Evolutionary conservation across 1,140 invertebrate species (phyloP).

Genomic region (Diprion similis): DNA sequence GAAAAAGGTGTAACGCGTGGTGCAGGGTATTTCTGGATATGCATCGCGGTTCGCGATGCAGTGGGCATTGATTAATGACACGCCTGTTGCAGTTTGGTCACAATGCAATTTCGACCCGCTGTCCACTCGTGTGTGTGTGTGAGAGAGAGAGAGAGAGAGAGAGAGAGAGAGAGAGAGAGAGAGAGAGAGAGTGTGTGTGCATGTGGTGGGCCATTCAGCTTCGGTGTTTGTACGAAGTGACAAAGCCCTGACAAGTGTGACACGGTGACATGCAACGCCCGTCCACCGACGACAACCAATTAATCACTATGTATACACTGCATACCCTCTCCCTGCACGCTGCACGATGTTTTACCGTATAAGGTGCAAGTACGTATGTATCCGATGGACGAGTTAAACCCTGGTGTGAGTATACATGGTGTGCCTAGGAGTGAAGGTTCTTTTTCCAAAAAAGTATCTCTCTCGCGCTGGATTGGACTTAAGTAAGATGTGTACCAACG

Average conservation of each 20-base stretch:
- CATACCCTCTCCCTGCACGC: too few species aligned
- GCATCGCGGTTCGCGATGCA: constrained; percentile 47
- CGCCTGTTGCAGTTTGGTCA: constrained; percentile 62
- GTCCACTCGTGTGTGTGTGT: constrained; percentile 6
- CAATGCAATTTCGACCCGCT: constrained; percentile 55
- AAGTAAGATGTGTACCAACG: too few species aligned
- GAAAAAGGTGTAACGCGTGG: too few species aligned
- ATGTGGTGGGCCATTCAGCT: constrained; percentile 7
- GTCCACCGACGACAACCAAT: constrained; percentile 55
- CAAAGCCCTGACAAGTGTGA: constrained; percentile 62
- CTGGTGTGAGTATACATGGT: too few species aligned
- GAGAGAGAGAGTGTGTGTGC: constrained; percentile 16
- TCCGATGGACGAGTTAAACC: too few species aligned
- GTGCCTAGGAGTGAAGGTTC: too few species aligned
- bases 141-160: constrained; percentile 15
- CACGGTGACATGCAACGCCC: constrained; percentile 58
- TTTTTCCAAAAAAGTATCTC: too few species aligned
- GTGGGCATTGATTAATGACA: constrained; percentile 62
- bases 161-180: constrained; percentile 20
- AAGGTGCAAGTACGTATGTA: too few species aligned
- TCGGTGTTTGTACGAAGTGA: constrained; percentile 56
- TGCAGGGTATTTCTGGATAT: too few species aligned
- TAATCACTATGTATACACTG: constrained; percentile 45
- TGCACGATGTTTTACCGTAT: too few species aligned
- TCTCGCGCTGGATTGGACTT: too few species aligned